phyloP scores from a whole-genome alignment of 2,113 vertebrate genomes.

The Nerophis ophidion region DNA sequence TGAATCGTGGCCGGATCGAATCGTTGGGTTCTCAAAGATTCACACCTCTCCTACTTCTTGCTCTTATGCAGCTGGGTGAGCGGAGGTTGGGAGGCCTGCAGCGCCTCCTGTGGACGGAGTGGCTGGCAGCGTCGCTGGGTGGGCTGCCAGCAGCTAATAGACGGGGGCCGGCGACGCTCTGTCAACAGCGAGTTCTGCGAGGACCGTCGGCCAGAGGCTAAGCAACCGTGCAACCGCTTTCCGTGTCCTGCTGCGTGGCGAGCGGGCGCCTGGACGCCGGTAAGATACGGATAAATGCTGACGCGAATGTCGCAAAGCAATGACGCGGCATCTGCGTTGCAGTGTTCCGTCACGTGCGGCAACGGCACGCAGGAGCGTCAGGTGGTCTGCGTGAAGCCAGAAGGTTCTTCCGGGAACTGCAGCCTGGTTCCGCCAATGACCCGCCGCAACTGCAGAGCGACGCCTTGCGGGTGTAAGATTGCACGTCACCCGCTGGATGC shows the following conservation, averaged over 20 bases:
- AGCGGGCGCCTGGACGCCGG: slow-evolving; percentile 85
- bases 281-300: slow-evolving; percentile 26
- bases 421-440: slow-evolving; percentile 73
- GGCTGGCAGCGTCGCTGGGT: slow-evolving; percentile 83
- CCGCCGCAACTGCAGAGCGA: slow-evolving; percentile 71
- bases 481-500: background rate
- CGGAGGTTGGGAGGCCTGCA: slow-evolving; percentile 88
- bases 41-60: background rate
- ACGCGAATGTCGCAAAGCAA: background rate
- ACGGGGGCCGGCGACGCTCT: slow-evolving; percentile 74
- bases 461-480: slow-evolving; percentile 64
- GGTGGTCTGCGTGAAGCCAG: slow-evolving; percentile 78
- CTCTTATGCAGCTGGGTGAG: slow-evolving; percentile 78
- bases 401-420: slow-evolving; percentile 75
- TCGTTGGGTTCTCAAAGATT: no score
- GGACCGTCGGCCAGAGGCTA: slow-evolving; percentile 77
- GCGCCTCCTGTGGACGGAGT: slow-evolving; percentile 83
- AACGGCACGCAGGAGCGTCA: slow-evolving; percentile 88
- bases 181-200: slow-evolving; percentile 86
- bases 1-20: no score
- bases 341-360: slow-evolving; percentile 92
- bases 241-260: slow-evolving; percentile 85
- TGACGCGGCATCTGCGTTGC: slow-evolving; percentile 7
- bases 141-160: slow-evolving; percentile 78
- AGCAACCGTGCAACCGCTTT: slow-evolving; percentile 80